A percentile compares a stretch with the other conserved stretches of the same genome.
phyloP scores from a whole-genome alignment of 2,113 vertebrate genomes.

The Anolis sagrei region DNA sequence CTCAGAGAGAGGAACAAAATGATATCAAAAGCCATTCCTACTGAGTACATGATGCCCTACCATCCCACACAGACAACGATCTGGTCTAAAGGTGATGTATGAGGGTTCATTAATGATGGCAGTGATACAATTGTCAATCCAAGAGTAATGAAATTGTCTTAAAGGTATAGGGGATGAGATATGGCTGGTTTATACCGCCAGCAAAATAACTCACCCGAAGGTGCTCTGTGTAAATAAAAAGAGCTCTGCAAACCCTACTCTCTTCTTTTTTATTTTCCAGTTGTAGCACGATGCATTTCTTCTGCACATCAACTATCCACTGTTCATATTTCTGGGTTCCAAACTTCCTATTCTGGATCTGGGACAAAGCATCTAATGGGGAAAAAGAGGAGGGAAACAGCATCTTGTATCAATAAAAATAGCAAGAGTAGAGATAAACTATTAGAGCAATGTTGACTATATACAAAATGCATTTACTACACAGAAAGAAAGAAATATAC shows the following conservation, averaged over 20 bases:
- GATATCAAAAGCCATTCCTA: background rate
- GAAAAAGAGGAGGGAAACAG: slow-evolving; percentile 3
- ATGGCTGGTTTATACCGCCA: background rate
- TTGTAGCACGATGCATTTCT: slow-evolving; percentile 71
- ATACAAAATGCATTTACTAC: background rate
- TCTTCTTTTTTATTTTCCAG: slow-evolving; percentile 75
- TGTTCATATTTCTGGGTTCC: slow-evolving; percentile 84
- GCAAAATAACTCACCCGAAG: slow-evolving; percentile 69
- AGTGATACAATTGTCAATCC: background rate
- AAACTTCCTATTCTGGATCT: slow-evolving; percentile 63
- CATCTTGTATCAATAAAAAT: background rate
- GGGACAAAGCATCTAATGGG: slow-evolving; percentile 66
- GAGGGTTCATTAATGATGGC: background rate
- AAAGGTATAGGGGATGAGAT: background rate
- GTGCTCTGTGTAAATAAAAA: slow-evolving; percentile 81
- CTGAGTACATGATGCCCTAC: too few relatives aligned
- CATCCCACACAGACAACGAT: background rate
- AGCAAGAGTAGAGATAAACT: background rate
- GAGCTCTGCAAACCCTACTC: slow-evolving; percentile 74
- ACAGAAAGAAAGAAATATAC: too few relatives aligned
- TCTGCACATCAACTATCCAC: slow-evolving; percentile 78
- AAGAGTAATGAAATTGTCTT: background rate
- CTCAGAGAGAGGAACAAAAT: background rate
- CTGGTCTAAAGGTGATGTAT: background rate
- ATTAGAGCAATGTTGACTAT: background rate